These are phyloP conservation scores for Trichomalopsis sarcophagae DNA, from an alignment of 1,140 invertebrate species.

Conservation along the genomic window DNA sequence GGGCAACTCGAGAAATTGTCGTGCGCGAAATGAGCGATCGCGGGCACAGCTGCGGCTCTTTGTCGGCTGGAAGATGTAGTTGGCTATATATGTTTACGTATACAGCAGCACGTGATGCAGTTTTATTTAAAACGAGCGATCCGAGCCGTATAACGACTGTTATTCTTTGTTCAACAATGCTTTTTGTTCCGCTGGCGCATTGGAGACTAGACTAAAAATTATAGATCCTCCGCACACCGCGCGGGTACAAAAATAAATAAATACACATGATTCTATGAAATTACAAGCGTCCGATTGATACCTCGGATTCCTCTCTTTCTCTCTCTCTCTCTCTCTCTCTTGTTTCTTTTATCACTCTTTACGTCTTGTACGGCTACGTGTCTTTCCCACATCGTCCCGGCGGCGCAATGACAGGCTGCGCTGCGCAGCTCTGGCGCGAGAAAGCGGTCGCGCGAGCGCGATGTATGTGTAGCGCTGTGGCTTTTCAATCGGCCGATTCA, in stretches of 20 bases:
- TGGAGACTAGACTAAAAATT: constrained; percentile 33
- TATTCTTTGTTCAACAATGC: neutral
- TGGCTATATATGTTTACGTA: too few relatives aligned
- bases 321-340: neutral
- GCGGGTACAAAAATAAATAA: constrained; percentile 46
- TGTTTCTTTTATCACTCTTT: constrained; percentile 49
- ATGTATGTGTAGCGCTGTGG: neutral
- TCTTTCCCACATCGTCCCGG: constrained; percentile 50
- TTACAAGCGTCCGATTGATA: constrained; percentile 48
- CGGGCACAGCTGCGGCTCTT: too few relatives aligned
- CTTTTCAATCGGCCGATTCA: constrained; percentile 50
- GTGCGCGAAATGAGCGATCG: constrained; percentile 6
- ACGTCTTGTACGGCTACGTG: constrained; percentile 30
- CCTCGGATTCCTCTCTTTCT: constrained; percentile 11
- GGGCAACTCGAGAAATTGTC: neutral
- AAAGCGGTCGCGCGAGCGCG: constrained; percentile 20
- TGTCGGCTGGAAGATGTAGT: too few relatives aligned
- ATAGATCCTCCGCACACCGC: neutral
- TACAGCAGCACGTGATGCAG: too few relatives aligned
- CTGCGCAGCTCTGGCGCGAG: constrained; percentile 17
- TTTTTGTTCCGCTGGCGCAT: neutral
- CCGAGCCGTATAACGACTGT: neutral
- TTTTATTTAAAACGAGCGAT: neutral
- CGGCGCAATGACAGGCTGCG: constrained; percentile 46
- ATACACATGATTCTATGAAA: constrained; percentile 49